These are phyloP conservation scores for Mycetomoellerius zeteki DNA, from an alignment of 1,140 invertebrate species.

Conservation along the genomic window DNA sequence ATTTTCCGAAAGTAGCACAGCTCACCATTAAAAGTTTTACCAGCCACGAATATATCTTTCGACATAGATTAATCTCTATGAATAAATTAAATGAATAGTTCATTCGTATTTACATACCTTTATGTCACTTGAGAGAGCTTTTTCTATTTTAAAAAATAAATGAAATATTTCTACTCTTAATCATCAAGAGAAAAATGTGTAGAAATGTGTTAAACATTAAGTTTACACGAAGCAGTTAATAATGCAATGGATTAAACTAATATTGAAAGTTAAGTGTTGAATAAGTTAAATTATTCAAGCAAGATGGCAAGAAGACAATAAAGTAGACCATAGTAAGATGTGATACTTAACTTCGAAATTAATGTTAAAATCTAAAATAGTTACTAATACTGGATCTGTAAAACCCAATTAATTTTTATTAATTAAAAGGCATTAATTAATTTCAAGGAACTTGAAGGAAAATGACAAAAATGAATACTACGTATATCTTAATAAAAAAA, in stretches of 20 bases:
- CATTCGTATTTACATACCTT: not conserved
- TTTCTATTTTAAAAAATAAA: not conserved
- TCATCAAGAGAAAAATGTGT: not conserved
- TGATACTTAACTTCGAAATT: not conserved
- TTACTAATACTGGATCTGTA: too few relatives aligned
- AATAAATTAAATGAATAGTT: constrained; percentile 40
- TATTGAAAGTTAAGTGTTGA: constrained; percentile 21
- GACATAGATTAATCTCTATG: constrained; percentile 8
- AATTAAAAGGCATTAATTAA: too few relatives aligned
- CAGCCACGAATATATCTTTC: not conserved
- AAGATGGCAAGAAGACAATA: not conserved
- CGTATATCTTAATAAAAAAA: too few relatives aligned
- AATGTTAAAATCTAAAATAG: too few relatives aligned
- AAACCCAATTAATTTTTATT: too few relatives aligned
- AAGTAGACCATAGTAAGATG: not conserved
- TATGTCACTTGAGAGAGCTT: not conserved
- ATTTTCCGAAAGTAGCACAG: constrained; percentile 25
- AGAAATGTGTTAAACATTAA: not conserved
- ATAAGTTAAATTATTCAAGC: constrained; percentile 31
- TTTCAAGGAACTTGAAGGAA: too few relatives aligned
- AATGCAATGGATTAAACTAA: constrained; percentile 25
- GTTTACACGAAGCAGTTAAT: not conserved
- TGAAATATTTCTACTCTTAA: not conserved
- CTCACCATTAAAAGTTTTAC: not conserved
- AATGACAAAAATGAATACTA: too few relatives aligned